These are phyloP conservation scores for Chloroclystis v-ata DNA, from an alignment of 2,888 invertebrate genomes.

Conservation along the genomic window DNA sequence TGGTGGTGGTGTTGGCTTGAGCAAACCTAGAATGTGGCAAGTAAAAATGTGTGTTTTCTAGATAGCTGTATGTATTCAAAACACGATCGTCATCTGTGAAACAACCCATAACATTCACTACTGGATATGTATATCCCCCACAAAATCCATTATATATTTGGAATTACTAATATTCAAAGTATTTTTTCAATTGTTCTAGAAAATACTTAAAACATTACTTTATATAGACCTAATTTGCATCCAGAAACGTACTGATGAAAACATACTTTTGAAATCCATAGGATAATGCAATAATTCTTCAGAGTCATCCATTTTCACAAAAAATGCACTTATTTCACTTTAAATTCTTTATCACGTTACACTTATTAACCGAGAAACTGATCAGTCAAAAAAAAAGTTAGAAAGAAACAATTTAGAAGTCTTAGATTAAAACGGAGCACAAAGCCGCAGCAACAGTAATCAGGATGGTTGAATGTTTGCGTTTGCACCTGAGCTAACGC, in stretches of 20 bases:
- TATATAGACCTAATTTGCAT: no score
- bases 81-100: no score
- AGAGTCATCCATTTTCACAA: constrained; percentile 8
- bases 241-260: not conserved
- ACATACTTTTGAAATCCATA: constrained; percentile 1
- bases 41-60: not conserved
- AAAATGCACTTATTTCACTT: not conserved
- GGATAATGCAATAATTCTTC: not conserved
- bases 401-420: no score
- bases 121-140: no score
- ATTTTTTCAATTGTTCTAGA: no score
- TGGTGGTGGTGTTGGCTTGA: constrained; percentile 76
- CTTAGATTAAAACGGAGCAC: not conserved
- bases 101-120: no score
- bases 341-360: no score
- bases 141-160: no score
- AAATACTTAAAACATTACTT: no score
- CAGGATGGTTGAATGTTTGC: constrained; percentile 41
- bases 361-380: no score
- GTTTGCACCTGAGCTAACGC: constrained; percentile 67
- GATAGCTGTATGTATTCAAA: not conserved
- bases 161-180: no score
- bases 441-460: not conserved
- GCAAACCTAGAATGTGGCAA: constrained; percentile 46
- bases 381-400: no score